Conservation (phyloP, 2,797 vertebrate genomes). For the Streptopelia turtur region DNA sequence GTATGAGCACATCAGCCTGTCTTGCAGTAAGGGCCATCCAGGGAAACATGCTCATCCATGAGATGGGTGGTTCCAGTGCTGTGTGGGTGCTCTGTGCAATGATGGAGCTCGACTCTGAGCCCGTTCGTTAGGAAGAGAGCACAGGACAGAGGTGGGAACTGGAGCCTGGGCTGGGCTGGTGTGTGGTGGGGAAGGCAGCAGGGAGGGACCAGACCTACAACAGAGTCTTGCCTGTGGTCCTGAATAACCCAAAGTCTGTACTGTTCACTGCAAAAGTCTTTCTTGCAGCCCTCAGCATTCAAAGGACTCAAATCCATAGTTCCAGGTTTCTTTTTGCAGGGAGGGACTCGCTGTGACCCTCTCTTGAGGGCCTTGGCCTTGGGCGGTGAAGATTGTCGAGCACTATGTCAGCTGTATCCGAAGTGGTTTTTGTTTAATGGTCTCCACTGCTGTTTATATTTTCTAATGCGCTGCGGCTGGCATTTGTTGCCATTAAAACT, state of each 20-base stretch:
- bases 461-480: conserved; percentile 61
- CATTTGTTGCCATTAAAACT: conserved; percentile 72
- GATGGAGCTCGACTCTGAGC: not conserved
- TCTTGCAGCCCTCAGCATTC: not conserved
- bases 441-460: conserved; percentile 65
- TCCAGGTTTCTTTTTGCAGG: not conserved
- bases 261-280: not conserved
- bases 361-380: not conserved
- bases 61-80: not conserved
- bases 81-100: accelerated
- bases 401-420: conserved; percentile 29
- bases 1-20: not conserved
- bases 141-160: not conserved
- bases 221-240: not conserved
- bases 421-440: conserved; percentile 62
- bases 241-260: not conserved
- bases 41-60: not conserved
- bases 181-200: not conserved
- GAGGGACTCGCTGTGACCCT: conserved; percentile 15
- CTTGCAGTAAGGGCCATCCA: not conserved
- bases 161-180: not conserved
- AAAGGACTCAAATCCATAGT: not conserved
- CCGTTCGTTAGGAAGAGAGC: not conserved
- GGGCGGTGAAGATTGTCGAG: conserved; percentile 2
- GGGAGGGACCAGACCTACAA: not conserved